Base-by-base conservation (phyloP, 2,888 invertebrate genomes). In the Drosophila subsilvestris region DNA sequence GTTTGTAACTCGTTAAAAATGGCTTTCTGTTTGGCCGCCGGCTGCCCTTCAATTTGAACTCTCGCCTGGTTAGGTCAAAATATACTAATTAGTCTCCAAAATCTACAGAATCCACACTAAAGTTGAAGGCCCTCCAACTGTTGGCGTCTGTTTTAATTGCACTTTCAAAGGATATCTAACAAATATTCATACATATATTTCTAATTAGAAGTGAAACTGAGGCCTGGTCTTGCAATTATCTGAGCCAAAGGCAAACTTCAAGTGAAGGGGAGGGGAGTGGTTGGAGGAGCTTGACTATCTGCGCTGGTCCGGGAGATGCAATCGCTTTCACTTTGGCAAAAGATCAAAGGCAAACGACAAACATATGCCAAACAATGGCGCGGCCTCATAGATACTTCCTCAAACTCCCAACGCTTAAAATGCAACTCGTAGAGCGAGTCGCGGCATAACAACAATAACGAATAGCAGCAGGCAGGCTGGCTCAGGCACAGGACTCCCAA, bases 261-360 rank as follows among this genome's bases (percentile, higher is more conserved):
- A 61, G 69, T 65, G 79, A 43, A 6, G 37, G 14, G 12, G 14
- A 12, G 49, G 5, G 37, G 37, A 14, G 27, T 27, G 27, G 27
- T 27, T 27, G 25, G 37, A n/a, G 37, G 50, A 47, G 47, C 58
- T 70, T 42, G 82, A 74, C 44, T 50, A 78, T 80, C 58, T 57
- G 50, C 43, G 48, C 37, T 27, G 22, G 25, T 14, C 50, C 67
- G 44, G 59, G 58, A 71, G 76, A 63, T 70, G 79, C 85, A 79
- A 79, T 75, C 88, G 88, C 86, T 86, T 85, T 85, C 87, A 85
- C 88, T 88, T 66, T 79, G 81, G 84, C 79, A 48, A 75, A 72
- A 86, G 86, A 86, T 88, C 84, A 86, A 83, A 83, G 86, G 71
- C 50, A 67, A 44, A 61, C 69, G 59, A 47, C 80, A 81, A 76